phyloP scores from a whole-genome alignment of 1,140 invertebrate genomes.

The Matsumurasca onukii region DNA sequence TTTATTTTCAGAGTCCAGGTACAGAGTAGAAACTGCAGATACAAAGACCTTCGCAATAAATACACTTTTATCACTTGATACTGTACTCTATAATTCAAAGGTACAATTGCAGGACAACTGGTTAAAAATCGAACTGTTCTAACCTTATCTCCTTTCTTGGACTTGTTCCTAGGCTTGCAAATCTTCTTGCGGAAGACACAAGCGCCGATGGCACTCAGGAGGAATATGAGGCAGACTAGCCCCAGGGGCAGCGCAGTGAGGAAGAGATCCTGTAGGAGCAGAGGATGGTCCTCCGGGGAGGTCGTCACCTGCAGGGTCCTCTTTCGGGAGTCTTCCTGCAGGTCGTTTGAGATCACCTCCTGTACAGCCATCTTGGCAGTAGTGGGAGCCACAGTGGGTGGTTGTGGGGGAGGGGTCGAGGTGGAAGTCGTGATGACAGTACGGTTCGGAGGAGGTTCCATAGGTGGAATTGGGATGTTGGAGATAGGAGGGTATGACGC shows the following conservation, averaged over 20 bases:
- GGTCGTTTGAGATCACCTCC: slow-evolving; percentile 33
- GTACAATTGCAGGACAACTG: neutral
- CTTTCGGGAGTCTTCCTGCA: neutral
- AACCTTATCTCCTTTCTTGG: slow-evolving; percentile 58
- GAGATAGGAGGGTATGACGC: too few species aligned
- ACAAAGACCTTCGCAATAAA: too few species aligned
- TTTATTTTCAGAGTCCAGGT: too few species aligned
- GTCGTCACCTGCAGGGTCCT: slow-evolving; percentile 42
- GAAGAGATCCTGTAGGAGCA: slow-evolving; percentile 46
- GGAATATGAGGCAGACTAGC: slow-evolving; percentile 54
- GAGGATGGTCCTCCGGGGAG: neutral
- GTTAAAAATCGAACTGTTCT: slow-evolving; percentile 37
- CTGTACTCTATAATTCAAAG: neutral
- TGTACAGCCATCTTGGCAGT: slow-evolving; percentile 24
- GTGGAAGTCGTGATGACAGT: slow-evolving; percentile 28
- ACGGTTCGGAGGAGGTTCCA: slow-evolving; percentile 11
- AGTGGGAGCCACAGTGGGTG: neutral
- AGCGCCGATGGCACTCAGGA: slow-evolving; percentile 48
- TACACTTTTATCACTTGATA: too few species aligned
- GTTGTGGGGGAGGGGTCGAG: slow-evolving; percentile 27
- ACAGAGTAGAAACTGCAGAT: too few species aligned
- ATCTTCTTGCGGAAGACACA: slow-evolving; percentile 58
- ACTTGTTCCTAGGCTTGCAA: slow-evolving; percentile 54
- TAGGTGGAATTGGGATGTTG: slow-evolving; percentile 10
- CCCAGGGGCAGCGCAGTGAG: slow-evolving; percentile 60